Evolutionary conservation across 2,888 invertebrate species (phyloP).

Genomic region (Dione vanillae): DNA sequence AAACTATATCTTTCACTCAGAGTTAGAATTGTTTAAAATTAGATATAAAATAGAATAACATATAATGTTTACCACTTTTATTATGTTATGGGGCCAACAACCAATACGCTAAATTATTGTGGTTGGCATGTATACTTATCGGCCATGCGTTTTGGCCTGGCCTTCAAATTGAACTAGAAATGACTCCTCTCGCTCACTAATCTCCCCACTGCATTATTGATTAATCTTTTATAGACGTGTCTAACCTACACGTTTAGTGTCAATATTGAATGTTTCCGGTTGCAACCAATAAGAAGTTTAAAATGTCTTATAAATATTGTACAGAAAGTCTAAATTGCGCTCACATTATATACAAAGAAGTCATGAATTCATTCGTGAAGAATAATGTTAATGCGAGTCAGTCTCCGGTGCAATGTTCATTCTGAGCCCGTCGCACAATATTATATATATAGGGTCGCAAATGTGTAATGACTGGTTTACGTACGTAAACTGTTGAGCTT

Average conservation of each 20-base stretch:
- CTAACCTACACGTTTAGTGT: slow-evolving; percentile 31
- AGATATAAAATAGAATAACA: neutral
- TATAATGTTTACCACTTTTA: slow-evolving; percentile 18
- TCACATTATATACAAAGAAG: slow-evolving; percentile 19
- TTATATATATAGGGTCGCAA: neutral
- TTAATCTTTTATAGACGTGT: slow-evolving; percentile 35
- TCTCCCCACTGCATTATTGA: slow-evolving; percentile 43
- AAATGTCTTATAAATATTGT: slow-evolving; percentile 28
- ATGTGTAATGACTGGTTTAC: neutral
- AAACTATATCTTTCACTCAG: neutral
- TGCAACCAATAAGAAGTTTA: slow-evolving; percentile 11
- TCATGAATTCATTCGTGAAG: slow-evolving; percentile 26
- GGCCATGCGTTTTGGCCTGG: slow-evolving; percentile 62
- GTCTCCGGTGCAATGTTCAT: neutral
- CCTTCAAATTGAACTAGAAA: slow-evolving; percentile 62
- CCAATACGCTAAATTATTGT: slow-evolving; percentile 45
- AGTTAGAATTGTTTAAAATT: neutral
- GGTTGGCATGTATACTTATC: slow-evolving; percentile 61
- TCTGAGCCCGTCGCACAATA: neutral
- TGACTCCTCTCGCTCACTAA: slow-evolving; percentile 57
- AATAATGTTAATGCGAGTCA: slow-evolving; percentile 15
- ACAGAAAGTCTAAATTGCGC: slow-evolving; percentile 26
- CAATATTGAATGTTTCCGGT: slow-evolving; percentile 30
- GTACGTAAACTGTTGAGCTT: neutral
- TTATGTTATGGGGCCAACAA: slow-evolving; percentile 30